Evolutionary conservation across 2,113 vertebrate genomes (phyloP).

Genomic region (Barnardius zonarius): DNA sequence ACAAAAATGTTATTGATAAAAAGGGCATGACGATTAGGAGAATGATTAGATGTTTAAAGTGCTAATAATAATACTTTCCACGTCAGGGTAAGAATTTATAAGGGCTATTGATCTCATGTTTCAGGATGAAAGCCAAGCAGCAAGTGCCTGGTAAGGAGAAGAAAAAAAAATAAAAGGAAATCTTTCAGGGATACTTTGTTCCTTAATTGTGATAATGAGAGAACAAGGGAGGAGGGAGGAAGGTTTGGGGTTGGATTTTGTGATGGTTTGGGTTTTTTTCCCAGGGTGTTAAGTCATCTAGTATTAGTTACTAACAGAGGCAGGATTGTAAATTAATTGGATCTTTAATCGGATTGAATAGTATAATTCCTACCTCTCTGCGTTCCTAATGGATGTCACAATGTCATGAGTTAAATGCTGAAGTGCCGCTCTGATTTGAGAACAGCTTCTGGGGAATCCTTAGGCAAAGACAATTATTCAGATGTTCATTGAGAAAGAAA

Average conservation of each 20-base stretch:
- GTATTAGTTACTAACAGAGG: not conserved
- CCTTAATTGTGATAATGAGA: not conserved
- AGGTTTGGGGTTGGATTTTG: not conserved
- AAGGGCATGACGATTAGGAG: not conserved
- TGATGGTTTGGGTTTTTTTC: not conserved
- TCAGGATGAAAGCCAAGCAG: not conserved
- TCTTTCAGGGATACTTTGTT: not conserved
- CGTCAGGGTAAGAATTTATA: not conserved
- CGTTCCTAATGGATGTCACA: not conserved
- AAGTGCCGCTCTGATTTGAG: constrained; percentile 9
- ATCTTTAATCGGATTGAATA: constrained; percentile 47
- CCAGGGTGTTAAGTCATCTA: not conserved
- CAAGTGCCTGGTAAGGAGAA: not conserved
- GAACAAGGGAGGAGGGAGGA: not conserved
- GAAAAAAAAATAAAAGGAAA: not conserved
- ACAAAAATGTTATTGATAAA: not conserved
- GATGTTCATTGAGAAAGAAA: not conserved
- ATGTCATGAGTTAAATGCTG: not conserved
- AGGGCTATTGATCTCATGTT: not conserved
- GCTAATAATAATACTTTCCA: not conserved
- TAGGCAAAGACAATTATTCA: not conserved
- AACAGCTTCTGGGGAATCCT: constrained; percentile 16
- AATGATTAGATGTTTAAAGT: not conserved
- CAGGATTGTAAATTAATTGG: constrained; percentile 39
- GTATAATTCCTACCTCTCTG: constrained; percentile 53